Evolutionary conservation across 2,113 vertebrate species (phyloP), one percentile per base, ranked within the genome.

Genomic region (Polypterus bichir): DNA sequence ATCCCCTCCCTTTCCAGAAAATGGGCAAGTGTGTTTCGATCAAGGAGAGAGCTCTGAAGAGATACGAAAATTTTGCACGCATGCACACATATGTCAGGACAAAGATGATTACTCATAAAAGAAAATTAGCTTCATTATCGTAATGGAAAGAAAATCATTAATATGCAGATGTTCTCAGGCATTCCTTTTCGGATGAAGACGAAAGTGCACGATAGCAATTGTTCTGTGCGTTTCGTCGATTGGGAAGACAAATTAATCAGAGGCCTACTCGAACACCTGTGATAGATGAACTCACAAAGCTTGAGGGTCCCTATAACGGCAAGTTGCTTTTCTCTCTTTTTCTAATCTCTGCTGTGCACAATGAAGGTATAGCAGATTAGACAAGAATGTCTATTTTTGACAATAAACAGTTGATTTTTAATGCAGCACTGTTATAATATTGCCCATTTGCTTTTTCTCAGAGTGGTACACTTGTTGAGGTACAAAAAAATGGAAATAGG

Each of bases 191-290:
- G 59, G 59, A 49, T 27, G 27, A 49, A 49, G 47, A 49, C 3
- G 47, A 54, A 9, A 6, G 6, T 54, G 51, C 44, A 58, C 44
- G 46, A 58, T 58, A 9, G 56, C 56, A 58, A 6, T 45, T 58
- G 56, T 58, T 58, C n/a, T 27, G 44, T 58, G 44, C 44, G 9
- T 27, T 58, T 58, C 44, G 27, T 45, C 56, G 46, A 58, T 45
- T 8, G 45, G 51, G 4, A 62, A 9, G 7, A 54, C 51, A 6
- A 62, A 62, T 46, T 52, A 47, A 62, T 5, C 48, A 54, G 49
- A 9, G 49, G 61, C 51, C 44, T 62, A 62, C 61, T 62, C n/a
- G 49, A 62, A 9, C 44, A 46, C 53, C 61, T 54, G 9, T 4
- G 44, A 44, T 53, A 47, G 51, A 8, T 10, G 45, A 9, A 45